Evolutionary conservation across 2,888 invertebrate species (phyloP).

Genomic region (Nymphalis urticae): DNA sequence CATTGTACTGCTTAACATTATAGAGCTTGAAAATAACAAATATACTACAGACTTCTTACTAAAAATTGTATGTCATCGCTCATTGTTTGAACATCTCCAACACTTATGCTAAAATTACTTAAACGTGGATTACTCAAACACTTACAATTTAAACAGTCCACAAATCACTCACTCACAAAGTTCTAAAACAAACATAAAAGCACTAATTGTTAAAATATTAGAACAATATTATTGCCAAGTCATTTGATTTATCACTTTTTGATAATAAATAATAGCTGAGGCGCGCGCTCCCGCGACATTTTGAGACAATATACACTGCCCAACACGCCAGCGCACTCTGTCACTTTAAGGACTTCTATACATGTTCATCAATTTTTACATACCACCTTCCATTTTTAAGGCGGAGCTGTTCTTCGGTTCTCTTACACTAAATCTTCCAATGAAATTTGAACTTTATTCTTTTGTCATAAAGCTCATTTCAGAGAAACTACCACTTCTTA

Average conservation of each 20-base stretch:
- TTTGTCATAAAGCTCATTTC: conserved; percentile 36
- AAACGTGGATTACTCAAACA: conserved; percentile 32
- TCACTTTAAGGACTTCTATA: conserved; percentile 82
- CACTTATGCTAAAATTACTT: conserved; percentile 35
- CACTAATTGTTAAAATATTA: conserved; percentile 47
- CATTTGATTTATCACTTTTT: conserved; percentile 80
- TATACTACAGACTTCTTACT: no score
- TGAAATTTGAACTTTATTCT: conserved; percentile 41
- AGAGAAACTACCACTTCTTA: conserved; percentile 33
- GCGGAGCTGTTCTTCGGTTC: conserved; percentile 77
- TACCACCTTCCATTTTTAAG: conserved; percentile 83
- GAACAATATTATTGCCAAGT: conserved; percentile 68
- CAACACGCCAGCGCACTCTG: conserved; percentile 80
- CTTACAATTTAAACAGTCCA: conserved; percentile 42
- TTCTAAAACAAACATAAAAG: conserved; percentile 35
- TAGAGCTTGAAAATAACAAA: no score
- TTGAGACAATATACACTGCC: conserved; percentile 81
- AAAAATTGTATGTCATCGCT: no score
- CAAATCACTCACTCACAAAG: conserved; percentile 39
- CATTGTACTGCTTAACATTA: no score
- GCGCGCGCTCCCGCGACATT: conserved; percentile 75
- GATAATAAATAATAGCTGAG: conserved; percentile 75
- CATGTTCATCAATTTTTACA: conserved; percentile 82
- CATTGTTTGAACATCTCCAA: conserved; percentile 21
- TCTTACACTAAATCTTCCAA: conserved; percentile 46